phyloP scores from a whole-genome alignment of 1,140 invertebrate genomes.

The Listronotus oregonensis region DNA sequence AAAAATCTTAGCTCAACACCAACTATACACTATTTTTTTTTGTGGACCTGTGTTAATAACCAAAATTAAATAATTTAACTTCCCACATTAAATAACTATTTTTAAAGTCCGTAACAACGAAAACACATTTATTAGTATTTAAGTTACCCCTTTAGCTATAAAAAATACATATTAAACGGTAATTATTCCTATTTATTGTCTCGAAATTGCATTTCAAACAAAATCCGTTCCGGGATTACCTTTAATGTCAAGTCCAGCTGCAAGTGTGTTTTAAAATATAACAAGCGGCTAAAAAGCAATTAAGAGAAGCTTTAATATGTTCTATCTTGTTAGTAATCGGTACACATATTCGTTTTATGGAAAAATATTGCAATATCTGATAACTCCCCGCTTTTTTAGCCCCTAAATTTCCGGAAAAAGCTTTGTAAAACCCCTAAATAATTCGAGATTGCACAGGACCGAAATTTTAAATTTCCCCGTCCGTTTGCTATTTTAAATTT shows the following conservation, averaged over 20 bases:
- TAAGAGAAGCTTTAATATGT: constrained; percentile 38
- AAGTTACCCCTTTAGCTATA: too few relatives aligned
- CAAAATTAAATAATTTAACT: too few relatives aligned
- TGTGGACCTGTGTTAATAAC: too few relatives aligned
- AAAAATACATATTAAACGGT: too few relatives aligned
- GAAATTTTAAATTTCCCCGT: background rate
- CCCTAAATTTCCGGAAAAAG: constrained; percentile 29
- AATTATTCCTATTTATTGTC: too few relatives aligned
- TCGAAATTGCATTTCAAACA: constrained; percentile 13
- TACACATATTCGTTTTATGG: constrained; percentile 45
- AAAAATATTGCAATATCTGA: constrained; percentile 46
- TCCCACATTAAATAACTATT: too few relatives aligned
- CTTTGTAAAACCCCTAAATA: constrained; percentile 11
- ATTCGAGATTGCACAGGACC: constrained; percentile 1
- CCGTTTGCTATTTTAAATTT: too few relatives aligned
- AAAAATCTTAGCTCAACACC: too few relatives aligned
- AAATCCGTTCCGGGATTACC: constrained; percentile 23
- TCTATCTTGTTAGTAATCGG: constrained; percentile 42
- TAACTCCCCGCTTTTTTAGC: constrained; percentile 36
- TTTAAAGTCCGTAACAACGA: too few relatives aligned
- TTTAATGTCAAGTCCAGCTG: constrained; percentile 16
- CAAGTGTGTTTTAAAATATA: constrained; percentile 31
- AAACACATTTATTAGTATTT: too few relatives aligned
- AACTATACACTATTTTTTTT: too few relatives aligned
- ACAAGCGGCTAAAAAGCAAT: constrained; percentile 33